Percentiles rank a stretch among this genome's conserved stretches.
phyloP scores from a whole-genome alignment of 2,888 invertebrate species.

The Epistrophella euchroma region DNA sequence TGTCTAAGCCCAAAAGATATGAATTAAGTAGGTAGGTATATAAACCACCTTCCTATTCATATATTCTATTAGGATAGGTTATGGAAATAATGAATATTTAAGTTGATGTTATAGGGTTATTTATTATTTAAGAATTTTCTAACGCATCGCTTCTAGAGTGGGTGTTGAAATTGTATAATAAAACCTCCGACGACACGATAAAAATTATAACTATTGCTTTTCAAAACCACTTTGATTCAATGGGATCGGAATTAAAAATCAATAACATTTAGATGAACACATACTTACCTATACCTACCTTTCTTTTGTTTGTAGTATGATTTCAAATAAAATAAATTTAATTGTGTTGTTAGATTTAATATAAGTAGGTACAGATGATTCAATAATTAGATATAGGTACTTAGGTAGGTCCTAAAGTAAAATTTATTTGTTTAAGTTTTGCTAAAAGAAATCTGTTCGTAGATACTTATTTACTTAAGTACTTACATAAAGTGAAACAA shows the following conservation, averaged over 20 bases:
- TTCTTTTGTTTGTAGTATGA: too few species aligned
- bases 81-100: conserved; percentile 27
- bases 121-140: background rate
- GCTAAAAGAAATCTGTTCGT: too few species aligned
- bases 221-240: background rate
- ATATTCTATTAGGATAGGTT: conserved; percentile 32
- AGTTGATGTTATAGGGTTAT: conserved; percentile 1
- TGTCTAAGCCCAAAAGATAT: conserved; percentile 2
- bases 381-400: too few species aligned
- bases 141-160: background rate
- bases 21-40: background rate
- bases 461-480: too few species aligned
- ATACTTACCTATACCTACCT: background rate
- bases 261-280: background rate
- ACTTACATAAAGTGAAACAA: too few species aligned
- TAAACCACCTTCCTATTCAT: background rate
- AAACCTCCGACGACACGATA: background rate
- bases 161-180: conserved; percentile 1
- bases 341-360: too few species aligned
- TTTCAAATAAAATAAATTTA: too few species aligned
- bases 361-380: too few species aligned
- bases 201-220: background rate
- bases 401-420: too few species aligned
- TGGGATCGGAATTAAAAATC: too few species aligned
- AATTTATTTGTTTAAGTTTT: too few species aligned